Percentiles rank a stretch among this genome's conserved stretches.
Evolutionary conservation across 2,888 invertebrate species (phyloP).

Genomic region (Drosophila eohydei): DNA sequence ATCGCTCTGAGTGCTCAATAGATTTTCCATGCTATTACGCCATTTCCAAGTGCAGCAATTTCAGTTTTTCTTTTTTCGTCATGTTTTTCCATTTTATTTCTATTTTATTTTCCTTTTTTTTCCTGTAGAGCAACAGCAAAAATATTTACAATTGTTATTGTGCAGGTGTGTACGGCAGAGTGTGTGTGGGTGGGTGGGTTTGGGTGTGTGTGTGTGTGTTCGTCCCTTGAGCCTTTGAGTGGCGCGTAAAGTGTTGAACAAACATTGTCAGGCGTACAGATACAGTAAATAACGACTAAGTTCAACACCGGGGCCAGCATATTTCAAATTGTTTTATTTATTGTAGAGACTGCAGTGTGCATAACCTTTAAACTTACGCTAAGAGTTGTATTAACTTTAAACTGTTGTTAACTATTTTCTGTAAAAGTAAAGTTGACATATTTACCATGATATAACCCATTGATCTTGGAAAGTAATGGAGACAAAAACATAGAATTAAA

Average conservation of each 20-base stretch:
- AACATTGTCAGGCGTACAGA: constrained; percentile 31
- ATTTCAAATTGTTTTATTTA: constrained; percentile 28
- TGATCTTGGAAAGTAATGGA: not conserved
- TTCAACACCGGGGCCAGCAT: constrained; percentile 27
- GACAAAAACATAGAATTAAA: not conserved
- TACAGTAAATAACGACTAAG: constrained; percentile 50
- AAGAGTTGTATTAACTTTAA: not conserved
- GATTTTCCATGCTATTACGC: constrained; percentile 24
- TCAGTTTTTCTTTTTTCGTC: not conserved
- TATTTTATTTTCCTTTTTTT: constrained; percentile 15
- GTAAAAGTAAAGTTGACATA: not conserved
- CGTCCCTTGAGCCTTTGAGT: constrained; percentile 45
- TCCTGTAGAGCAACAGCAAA: constrained; percentile 15
- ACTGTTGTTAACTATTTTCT: not conserved
- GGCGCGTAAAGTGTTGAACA: constrained; percentile 51
- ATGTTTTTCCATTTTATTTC: constrained; percentile 8
- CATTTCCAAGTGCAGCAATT: constrained; percentile 15
- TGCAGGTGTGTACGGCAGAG: not conserved
- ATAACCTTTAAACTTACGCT: not conserved
- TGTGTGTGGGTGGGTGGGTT: not conserved
- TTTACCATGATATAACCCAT: not conserved
- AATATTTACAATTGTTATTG: constrained; percentile 26
- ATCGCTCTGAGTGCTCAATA: constrained; percentile 28
- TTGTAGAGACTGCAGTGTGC: not conserved
- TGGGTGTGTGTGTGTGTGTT: constrained; percentile 15